These are phyloP conservation scores for Dicrostonyx torquatus DNA, from an alignment of 2,797 vertebrate species.

Conservation along the genomic window DNA sequence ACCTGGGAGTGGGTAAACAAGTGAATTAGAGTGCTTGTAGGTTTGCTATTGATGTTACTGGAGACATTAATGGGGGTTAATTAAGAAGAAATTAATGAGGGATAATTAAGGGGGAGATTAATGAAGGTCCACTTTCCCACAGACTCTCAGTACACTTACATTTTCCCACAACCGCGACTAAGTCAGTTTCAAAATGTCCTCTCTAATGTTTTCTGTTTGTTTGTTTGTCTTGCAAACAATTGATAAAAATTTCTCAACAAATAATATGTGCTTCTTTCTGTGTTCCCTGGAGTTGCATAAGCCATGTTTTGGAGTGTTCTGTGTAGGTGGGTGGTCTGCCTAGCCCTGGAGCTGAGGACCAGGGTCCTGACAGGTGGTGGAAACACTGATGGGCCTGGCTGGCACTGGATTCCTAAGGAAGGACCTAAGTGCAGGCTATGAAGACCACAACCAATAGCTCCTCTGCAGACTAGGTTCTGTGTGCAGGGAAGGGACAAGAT, in stretches of 20 bases:
- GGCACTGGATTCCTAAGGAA: accelerated
- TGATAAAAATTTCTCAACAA: neutral
- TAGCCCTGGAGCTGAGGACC: accelerated
- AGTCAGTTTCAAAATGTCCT: neutral
- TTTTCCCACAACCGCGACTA: neutral
- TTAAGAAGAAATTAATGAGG: conserved; percentile 28
- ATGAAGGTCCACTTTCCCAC: neutral
- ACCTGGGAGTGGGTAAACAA: too few species aligned
- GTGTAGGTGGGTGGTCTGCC: neutral
- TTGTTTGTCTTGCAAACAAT: neutral
- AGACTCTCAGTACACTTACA: accelerated
- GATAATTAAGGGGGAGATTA: conserved; percentile 13
- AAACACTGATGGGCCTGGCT: accelerated
- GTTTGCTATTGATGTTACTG: neutral
- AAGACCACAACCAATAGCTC: accelerated
- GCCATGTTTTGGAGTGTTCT: neutral
- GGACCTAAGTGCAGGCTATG: accelerated
- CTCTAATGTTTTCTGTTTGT: neutral
- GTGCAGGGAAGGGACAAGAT: too few species aligned
- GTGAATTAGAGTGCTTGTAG: neutral
- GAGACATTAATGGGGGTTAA: neutral
- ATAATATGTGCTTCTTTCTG: accelerated
- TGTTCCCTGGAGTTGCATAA: neutral
- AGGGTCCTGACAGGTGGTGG: accelerated
- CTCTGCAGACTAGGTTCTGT: neutral